A percentile compares a stretch with the other conserved stretches of the same genome.
These are phyloP conservation scores for Drosophila lacertosa DNA, from an alignment of 1,140 invertebrate genomes.

Conservation along the genomic window DNA sequence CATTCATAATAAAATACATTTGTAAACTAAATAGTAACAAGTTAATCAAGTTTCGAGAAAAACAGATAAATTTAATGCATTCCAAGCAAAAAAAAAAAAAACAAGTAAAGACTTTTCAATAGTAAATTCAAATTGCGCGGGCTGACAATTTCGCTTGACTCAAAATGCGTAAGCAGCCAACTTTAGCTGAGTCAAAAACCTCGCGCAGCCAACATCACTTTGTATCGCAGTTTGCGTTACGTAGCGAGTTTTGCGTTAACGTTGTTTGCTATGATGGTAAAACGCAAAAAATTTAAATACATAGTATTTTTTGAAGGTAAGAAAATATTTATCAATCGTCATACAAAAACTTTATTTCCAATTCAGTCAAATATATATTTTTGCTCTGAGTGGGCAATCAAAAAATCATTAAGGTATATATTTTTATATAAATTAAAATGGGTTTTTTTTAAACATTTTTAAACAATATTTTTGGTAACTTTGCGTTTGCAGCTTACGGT, in stretches of 20 bases:
- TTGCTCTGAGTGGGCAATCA: not conserved
- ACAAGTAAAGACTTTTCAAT: no score
- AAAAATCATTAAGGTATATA: not conserved
- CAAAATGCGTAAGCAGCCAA: conserved; percentile 16
- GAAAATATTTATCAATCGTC: not conserved
- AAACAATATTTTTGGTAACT: conserved; percentile 7
- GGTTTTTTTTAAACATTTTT: not conserved
- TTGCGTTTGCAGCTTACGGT: not conserved
- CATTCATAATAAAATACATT: no score
- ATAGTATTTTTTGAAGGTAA: not conserved
- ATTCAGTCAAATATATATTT: not conserved
- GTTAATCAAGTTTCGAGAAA: no score
- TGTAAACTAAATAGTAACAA: no score
- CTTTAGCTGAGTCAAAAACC: conserved; percentile 1
- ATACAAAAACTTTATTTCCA: no score
- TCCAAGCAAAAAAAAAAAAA: no score
- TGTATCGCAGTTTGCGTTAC: not conserved
- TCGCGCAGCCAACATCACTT: conserved; percentile 10
- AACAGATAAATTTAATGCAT: no score
- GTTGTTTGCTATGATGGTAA: not conserved
- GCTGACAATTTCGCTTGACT: not conserved
- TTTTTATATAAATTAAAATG: not conserved
- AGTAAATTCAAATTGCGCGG: conserved; percentile 1
- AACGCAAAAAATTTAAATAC: not conserved
- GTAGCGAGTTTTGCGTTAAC: conserved; percentile 6